These are phyloP conservation scores for Calidris pygmaea DNA, from an alignment of 2,113 vertebrate genomes.

Conservation along the genomic window DNA sequence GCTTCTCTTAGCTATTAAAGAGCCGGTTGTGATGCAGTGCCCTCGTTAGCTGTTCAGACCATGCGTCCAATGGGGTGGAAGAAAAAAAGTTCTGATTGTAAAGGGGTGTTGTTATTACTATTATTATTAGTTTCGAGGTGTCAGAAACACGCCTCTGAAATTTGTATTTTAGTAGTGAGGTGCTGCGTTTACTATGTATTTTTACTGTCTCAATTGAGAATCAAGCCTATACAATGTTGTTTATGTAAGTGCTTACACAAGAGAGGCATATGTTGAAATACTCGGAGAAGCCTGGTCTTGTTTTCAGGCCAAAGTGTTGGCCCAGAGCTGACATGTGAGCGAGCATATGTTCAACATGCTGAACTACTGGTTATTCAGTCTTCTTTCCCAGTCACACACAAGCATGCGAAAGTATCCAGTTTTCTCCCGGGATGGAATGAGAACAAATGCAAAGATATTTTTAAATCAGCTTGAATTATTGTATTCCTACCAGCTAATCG, in stretches of 20 bases:
- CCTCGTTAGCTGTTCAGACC: neutral
- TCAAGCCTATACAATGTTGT: neutral
- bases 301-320: neutral
- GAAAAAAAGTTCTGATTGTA: neutral
- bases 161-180: neutral
- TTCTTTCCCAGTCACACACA: neutral
- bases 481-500: conserved; percentile 2
- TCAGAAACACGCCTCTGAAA: neutral
- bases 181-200: neutral
- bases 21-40: neutral
- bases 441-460: neutral
- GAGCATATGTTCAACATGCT: neutral
- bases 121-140: neutral
- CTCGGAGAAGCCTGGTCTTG: neutral
- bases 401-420: neutral
- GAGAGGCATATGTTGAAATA: neutral
- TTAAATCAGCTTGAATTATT: neutral
- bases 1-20: neutral
- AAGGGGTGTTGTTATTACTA: neutral
- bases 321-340: neutral
- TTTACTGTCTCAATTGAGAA: neutral
- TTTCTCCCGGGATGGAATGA: neutral
- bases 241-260: neutral
- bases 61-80: neutral
- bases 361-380: neutral